A percentile compares a stretch with the other conserved stretches of the same genome.
These are phyloP conservation scores for Girardia tigrina DNA, from an alignment of 2,888 invertebrate genomes.

Conservation along the genomic window DNA sequence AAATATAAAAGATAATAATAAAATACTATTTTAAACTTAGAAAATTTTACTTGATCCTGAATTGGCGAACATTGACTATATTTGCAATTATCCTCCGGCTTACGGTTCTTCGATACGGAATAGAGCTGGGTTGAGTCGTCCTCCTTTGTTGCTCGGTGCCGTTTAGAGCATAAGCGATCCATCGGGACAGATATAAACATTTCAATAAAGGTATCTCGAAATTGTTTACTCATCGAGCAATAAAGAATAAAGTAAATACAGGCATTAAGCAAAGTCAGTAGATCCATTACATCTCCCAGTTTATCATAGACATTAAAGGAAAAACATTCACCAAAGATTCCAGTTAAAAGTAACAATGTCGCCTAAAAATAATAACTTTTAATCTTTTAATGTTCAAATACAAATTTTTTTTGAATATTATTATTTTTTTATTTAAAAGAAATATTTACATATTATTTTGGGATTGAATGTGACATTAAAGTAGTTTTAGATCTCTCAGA, in stretches of 20 bases:
- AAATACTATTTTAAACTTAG: too few relatives aligned
- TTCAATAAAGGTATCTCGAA: conserved; percentile 20
- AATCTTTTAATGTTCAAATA: too few relatives aligned
- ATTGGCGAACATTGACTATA: background rate
- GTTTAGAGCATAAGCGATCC: background rate
- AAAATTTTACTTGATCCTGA: background rate
- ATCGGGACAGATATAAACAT: conserved; percentile 21
- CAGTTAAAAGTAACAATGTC: background rate
- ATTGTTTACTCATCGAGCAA: conserved; percentile 26
- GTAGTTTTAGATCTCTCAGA: too few relatives aligned
- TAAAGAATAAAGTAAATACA: conserved; percentile 25
- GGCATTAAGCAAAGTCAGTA: conserved; percentile 15
- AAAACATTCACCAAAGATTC: conserved; percentile 9
- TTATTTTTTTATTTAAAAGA: too few relatives aligned
- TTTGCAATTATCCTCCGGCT: conserved; percentile 4
- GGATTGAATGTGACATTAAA: too few relatives aligned
- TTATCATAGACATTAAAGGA: conserved; percentile 12
- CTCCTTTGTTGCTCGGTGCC: background rate
- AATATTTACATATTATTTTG: too few relatives aligned
- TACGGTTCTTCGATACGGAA: background rate
- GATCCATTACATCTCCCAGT: conserved; percentile 24
- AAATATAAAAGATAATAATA: too few relatives aligned
- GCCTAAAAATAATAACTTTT: background rate
- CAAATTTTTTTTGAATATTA: too few relatives aligned
- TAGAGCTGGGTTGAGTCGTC: background rate